Percentiles rank a stretch among this genome's conserved stretches.
These are phyloP conservation scores for Paramuricea clavata DNA, from an alignment of 92 coral and sea anemone genomes.

Conservation along the genomic window DNA sequence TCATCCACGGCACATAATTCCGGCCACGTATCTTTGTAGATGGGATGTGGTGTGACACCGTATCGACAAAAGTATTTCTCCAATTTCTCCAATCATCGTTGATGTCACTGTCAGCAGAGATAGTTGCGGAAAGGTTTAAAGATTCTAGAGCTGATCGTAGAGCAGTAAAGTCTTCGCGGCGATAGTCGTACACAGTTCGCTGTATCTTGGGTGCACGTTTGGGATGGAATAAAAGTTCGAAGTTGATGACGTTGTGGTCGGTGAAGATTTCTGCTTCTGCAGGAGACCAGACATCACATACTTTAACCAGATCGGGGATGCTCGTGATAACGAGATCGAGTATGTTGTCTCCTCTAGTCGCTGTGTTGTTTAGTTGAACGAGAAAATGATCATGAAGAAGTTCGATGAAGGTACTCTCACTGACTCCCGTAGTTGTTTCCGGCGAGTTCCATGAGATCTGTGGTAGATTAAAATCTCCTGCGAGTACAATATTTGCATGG, in stretches of 20 bases:
- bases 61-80: background rate
- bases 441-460: background rate
- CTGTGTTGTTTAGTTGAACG: constrained; percentile 6
- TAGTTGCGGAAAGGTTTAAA: too few species aligned
- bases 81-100: background rate
- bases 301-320: background rate
- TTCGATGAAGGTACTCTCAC: background rate
- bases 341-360: background rate
- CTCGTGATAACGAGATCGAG: background rate
- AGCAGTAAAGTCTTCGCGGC: too few species aligned
- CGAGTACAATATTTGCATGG: background rate
- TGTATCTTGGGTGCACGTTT: background rate
- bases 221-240: background rate
- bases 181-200: too few species aligned
- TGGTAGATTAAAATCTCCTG: constrained; percentile 44
- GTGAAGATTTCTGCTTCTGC: background rate
- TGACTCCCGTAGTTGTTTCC: background rate
- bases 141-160: too few species aligned
- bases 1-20: background rate
- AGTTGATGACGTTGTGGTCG: background rate
- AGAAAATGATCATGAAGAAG: background rate
- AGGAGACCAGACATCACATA: background rate
- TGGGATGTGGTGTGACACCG: background rate
- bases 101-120: background rate
- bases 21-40: too few species aligned